Conservation (phyloP, 2,888 invertebrate species). For the Eustalomyia histrio region DNA sequence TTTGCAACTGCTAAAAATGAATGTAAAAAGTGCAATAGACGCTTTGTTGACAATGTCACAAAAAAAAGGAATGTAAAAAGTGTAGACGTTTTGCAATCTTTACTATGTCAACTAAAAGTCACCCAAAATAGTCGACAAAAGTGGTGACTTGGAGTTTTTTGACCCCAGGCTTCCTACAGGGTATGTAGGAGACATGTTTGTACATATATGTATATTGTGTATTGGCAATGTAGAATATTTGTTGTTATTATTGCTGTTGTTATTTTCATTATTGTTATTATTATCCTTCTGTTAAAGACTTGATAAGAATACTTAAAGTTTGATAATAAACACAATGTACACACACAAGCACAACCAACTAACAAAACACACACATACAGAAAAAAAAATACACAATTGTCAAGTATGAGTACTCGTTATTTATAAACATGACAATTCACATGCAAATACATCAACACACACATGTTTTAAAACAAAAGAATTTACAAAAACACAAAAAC, state of each 20-base stretch:
- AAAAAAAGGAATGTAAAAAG: no score
- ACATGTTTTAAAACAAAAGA: slow-evolving; percentile 21
- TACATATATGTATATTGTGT: background rate
- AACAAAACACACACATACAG: background rate
- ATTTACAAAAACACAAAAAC: background rate
- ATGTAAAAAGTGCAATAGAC: no score
- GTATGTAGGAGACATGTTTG: no score
- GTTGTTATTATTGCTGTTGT: slow-evolving; percentile 3
- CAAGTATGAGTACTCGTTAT: background rate
- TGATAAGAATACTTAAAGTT: slow-evolving; percentile 40
- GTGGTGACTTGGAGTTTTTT: no score
- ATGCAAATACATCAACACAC: background rate
- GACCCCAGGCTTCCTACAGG: no score
- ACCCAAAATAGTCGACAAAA: no score
- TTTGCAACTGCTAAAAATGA: no score
- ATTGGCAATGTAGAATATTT: background rate
- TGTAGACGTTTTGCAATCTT: no score
- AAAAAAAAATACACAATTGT: background rate
- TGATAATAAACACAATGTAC: slow-evolving; percentile 15
- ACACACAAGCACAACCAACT: background rate
- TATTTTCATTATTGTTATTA: slow-evolving; percentile 34
- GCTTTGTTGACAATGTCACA: no score
- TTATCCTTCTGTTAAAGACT: slow-evolving; percentile 37
- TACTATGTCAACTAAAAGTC: no score
- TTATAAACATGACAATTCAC: slow-evolving; percentile 9